These are phyloP conservation scores for Volucella bombylans DNA, from an alignment of 2,888 invertebrate genomes.

Conservation along the genomic window DNA sequence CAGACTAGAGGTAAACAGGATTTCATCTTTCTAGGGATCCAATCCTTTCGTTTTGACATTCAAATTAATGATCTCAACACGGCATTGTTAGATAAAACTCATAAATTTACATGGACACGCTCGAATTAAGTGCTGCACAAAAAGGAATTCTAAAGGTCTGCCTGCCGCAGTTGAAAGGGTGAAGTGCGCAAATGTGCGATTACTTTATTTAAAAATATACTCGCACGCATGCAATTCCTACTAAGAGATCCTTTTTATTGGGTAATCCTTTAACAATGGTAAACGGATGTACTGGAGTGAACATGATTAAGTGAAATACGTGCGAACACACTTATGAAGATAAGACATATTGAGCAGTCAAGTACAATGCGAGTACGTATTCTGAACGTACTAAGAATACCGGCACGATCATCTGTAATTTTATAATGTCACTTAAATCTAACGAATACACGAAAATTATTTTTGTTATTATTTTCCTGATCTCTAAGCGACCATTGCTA, in stretches of 20 bases:
- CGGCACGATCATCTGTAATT: neutral
- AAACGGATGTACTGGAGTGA: constrained; percentile 9
- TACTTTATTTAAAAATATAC: constrained; percentile 18
- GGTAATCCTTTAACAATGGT: neutral
- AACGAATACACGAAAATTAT: no score
- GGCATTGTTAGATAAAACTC: constrained; percentile 46
- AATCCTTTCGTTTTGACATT: constrained; percentile 60
- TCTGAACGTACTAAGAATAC: neutral
- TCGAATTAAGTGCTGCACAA: constrained; percentile 54
- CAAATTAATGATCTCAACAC: constrained; percentile 74
- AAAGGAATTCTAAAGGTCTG: constrained; percentile 8
- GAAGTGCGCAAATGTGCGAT: constrained; percentile 26
- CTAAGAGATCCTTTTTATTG: neutral
- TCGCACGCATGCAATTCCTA: neutral
- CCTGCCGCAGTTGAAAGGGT: constrained; percentile 19
- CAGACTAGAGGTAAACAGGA: constrained; percentile 52
- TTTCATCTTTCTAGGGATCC: constrained; percentile 43
- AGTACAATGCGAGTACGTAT: neutral
- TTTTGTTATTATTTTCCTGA: no score
- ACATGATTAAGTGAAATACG: constrained; percentile 59
- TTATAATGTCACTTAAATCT: no score
- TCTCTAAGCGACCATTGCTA: no score
- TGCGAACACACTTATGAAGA: constrained; percentile 56
- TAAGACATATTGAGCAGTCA: constrained; percentile 46
- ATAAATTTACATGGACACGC: constrained; percentile 67